Evolutionary conservation across 53 echinoderm and acorn worm genomes (phyloP).

Genomic region (Temnopleurus reevesii): DNA sequence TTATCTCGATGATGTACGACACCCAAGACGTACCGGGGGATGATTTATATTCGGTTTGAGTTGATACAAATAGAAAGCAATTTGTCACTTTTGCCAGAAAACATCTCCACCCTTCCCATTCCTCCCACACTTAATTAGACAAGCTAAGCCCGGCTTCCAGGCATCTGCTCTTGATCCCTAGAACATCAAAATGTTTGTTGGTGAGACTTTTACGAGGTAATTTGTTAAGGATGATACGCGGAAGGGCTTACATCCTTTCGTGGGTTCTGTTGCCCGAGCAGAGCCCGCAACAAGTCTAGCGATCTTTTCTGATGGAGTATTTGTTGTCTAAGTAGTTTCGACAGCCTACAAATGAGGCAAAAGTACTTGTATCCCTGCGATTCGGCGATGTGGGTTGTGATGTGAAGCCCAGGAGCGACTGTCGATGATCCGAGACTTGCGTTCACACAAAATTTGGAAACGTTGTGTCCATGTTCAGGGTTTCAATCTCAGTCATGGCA

Average conservation of each 20-base stretch:
- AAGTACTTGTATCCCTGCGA: constrained; percentile 58
- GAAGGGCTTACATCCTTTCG: neutral
- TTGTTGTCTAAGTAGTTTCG: constrained; percentile 58
- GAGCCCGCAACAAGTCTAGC: constrained; percentile 8
- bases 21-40: neutral
- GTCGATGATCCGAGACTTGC: neutral
- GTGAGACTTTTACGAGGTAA: constrained; percentile 54
- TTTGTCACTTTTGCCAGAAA: constrained; percentile 29
- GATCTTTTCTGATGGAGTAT: constrained; percentile 20
- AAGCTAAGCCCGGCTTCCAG: neutral
- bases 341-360: constrained; percentile 63
- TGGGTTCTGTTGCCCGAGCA: constrained; percentile 29
- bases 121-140: constrained; percentile 33
- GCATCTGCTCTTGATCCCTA: constrained; percentile 35
- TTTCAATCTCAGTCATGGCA: too few relatives aligned
- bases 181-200: constrained; percentile 33
- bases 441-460: neutral
- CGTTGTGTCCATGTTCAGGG: too few relatives aligned
- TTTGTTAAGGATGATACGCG: constrained; percentile 37
- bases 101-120: constrained; percentile 51
- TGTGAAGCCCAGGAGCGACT: constrained; percentile 28
- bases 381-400: constrained; percentile 43
- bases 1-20: neutral
- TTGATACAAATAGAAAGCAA: constrained; percentile 35
- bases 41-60: neutral